Base-by-base conservation (phyloP, 2,113 vertebrate genomes). In the Dicentrarchus labrax region DNA sequence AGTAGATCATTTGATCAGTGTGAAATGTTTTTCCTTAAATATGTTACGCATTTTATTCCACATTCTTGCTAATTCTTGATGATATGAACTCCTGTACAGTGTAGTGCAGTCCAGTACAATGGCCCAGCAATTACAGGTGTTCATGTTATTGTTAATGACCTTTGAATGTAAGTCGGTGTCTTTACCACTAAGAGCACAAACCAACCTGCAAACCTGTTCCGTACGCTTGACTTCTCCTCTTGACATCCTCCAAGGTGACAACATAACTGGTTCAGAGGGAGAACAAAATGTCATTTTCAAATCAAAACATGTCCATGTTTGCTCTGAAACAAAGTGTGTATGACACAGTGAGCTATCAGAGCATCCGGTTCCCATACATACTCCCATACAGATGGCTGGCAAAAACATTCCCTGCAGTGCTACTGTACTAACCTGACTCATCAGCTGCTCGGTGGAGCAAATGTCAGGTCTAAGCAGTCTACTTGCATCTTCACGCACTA, bases 291-390 rank as follows among this genome's bases (percentile, higher is more conserved):
- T 87, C 38, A 60, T 78, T 90, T 88, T 91, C 85, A 78, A 83
- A 91, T 89, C 88, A 85, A 76, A 94, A 93, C 93, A 88, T 88
- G 89, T 91, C 87, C 81, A 66, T 15, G 41, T 85, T 85, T 36
- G 69, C 80, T 88, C 60, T 86, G 84, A 91, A 90, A 91, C 85
- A 91, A 88, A 91, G 86, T 88, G 87, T 76, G 83, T 89, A 59
- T 61, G 86, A 93, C 89, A 93, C 84, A 87, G 85, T 91, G 80
- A 85, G 82, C 84, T 36, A 69, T 74, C 59, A 1, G 45, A 79
- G 79, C 86, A 89, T 92, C 92, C 89, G 75, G 87, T 94, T 92
- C 92, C 87, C 92, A 92, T 64, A 78, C 82, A 30, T 9, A 10
- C 70, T 56, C 54, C 59, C 22, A 2, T 78, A 80, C 86, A 90